Evolutionary conservation across 2,797 vertebrate genomes (phyloP), one percentile per base, ranked within the genome.

Genomic region (Tarsius wallacei): DNA sequence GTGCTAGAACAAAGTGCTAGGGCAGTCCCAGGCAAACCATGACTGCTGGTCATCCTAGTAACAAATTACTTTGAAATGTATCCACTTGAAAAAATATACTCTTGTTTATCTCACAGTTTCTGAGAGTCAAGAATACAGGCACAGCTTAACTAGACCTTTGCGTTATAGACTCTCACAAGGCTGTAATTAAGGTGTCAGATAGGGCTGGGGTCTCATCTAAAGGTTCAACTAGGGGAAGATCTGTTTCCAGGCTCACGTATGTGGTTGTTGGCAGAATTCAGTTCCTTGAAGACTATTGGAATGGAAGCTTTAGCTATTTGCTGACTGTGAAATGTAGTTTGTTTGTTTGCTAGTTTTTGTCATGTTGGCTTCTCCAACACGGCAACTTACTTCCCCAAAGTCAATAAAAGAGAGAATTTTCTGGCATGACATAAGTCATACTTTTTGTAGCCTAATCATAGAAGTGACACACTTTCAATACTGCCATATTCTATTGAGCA

Each of bases 31-130:
- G 64, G 49, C 19, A 96, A 89, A 80, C 51, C 4, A 26, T 49
- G 19, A n/a, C 19, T 82, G 6, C 49, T 78, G 15, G 24, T 81
- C 84, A 94, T 81, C 31, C 15, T 51, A n/a, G 31, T 83, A 81
- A 57, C 26, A 90, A 87, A 93, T 17, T 66, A 53, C 28, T 68
- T 26, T 90, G 78, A 85, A 84, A 92, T 47, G 14, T 76, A 81
- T 63, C 66, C 86, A 11, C 33, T 90, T 68, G 57, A 88, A 94
- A 64, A 49, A 66, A 73, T 33, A 15, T 33, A 42, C 16, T 12
- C 15, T 15, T 5, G 28, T 84, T 2, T 88, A 26, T 53, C 63
- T 80, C n/a, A 14, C 22, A 24, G 26, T 81, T 42, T 71, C 77
- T 85, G 24, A 28, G 31, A 42, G 21, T 64, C 36, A 76, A 78